phyloP scores from a whole-genome alignment of 1,140 invertebrate species.

The Cyphomyrmex costatus region DNA sequence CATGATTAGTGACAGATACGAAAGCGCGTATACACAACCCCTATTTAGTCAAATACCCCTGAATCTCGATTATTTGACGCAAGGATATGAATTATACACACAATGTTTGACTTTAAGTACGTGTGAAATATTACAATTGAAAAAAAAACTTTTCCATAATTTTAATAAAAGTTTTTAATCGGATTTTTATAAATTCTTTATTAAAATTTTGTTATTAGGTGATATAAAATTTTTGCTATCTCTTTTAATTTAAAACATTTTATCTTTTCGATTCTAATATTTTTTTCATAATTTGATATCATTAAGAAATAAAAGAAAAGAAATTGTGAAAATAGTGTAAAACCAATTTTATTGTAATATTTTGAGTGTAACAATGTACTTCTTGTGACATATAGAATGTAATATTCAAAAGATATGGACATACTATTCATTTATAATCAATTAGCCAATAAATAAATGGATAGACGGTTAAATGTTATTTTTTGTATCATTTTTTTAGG shows the following conservation, averaged over 20 bases:
- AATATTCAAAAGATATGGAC: conserved; percentile 10
- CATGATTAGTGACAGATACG: conserved; percentile 71
- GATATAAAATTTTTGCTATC: neutral
- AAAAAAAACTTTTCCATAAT: neutral
- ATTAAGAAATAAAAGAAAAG: neutral
- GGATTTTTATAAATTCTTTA: neutral
- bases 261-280: neutral
- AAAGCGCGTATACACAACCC: conserved; percentile 33
- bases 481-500: conserved; percentile 47
- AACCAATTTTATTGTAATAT: neutral
- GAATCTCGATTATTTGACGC: conserved; percentile 43
- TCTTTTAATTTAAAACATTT: neutral
- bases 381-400: neutral
- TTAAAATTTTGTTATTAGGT: neutral
- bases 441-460: conserved; percentile 27
- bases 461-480: conserved; percentile 46
- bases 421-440: conserved; percentile 22
- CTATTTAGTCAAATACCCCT: conserved; percentile 44
- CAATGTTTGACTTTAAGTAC: neutral
- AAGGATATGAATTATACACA: conserved; percentile 1
- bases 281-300: neutral
- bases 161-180: neutral
- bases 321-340: neutral
- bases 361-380: conserved; percentile 10
- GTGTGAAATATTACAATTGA: too few species aligned